These are phyloP conservation scores for Oryzias curvinotus DNA, from an alignment of 2,113 vertebrate genomes.

Conservation along the genomic window DNA sequence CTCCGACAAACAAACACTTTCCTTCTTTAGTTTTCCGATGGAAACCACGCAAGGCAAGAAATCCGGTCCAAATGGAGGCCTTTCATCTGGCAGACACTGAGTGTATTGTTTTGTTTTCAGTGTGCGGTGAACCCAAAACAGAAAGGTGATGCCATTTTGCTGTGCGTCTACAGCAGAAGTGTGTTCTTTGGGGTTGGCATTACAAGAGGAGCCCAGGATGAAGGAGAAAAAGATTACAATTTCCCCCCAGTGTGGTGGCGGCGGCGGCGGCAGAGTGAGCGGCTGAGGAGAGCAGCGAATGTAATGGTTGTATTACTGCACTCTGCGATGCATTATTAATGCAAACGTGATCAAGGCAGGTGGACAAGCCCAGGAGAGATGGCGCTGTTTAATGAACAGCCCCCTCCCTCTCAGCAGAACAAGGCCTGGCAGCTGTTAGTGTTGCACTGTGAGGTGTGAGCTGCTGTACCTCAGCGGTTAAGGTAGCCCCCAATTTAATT, in stretches of 20 bases:
- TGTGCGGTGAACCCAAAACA: conserved; percentile 75
- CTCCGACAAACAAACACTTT: conserved; percentile 60
- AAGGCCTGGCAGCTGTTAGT: conserved; percentile 80
- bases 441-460: conserved; percentile 73
- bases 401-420: conserved; percentile 57
- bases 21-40: conserved; percentile 35
- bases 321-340: conserved; percentile 83
- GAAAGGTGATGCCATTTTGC: conserved; percentile 77
- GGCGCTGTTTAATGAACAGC: conserved; percentile 78
- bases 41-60: conserved; percentile 42
- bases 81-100: conserved; percentile 67
- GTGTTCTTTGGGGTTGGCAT: conserved; percentile 67
- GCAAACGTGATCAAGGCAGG: conserved; percentile 82
- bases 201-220: conserved; percentile 66
- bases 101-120: conserved; percentile 71
- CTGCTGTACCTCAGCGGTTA: conserved; percentile 64
- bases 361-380: conserved; percentile 80
- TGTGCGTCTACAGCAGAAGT: conserved; percentile 60
- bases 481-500: conserved; percentile 79
- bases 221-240: conserved; percentile 74
- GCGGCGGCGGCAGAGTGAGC: conserved; percentile 55
- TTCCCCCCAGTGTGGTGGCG: conserved; percentile 54
- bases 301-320: conserved; percentile 80
- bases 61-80: conserved; percentile 72
- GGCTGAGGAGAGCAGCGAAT: conserved; percentile 61